phyloP scores from a whole-genome alignment of 2,797 vertebrate genomes.

The Astyanax mexicanus region DNA sequence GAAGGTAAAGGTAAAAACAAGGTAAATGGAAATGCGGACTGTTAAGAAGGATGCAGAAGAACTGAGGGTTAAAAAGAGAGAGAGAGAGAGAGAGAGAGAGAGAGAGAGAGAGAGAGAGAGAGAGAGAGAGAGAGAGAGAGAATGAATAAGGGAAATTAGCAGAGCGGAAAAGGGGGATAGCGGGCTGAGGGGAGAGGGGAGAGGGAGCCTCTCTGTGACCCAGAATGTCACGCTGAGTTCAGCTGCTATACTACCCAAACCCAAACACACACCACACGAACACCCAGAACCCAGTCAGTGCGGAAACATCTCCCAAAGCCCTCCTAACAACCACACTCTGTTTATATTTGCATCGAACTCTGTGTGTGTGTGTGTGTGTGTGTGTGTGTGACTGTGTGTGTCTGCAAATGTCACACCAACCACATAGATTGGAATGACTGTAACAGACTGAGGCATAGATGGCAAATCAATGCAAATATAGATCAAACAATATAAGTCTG shows the following conservation, averaged over 20 bases:
- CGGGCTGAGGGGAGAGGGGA: background rate
- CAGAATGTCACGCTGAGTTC: constrained; percentile 25
- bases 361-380: constrained; percentile 20
- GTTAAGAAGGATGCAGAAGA: background rate
- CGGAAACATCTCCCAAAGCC: constrained; percentile 24
- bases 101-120: background rate
- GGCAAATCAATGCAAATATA: too few species aligned
- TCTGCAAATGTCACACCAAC: too few species aligned
- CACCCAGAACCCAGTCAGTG: constrained; percentile 34
- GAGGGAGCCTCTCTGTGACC: constrained; percentile 31
- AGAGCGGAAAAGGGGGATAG: constrained; percentile 10
- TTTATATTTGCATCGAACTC: background rate
- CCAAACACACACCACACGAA: constrained; percentile 42
- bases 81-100: background rate
- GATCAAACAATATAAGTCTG: too few species aligned
- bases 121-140: background rate
- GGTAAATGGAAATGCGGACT: constrained; percentile 8
- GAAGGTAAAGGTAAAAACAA: background rate
- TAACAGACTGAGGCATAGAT: too few species aligned
- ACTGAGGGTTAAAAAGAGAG: background rate
- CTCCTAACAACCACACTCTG: background rate
- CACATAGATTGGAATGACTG: too few species aligned
- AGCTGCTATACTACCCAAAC: constrained; percentile 23
- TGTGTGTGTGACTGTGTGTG: too few species aligned
- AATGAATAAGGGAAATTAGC: constrained; percentile 4